Evolutionary conservation across 2,888 invertebrate genomes (phyloP).

Genomic region (Perdita meconis): DNA sequence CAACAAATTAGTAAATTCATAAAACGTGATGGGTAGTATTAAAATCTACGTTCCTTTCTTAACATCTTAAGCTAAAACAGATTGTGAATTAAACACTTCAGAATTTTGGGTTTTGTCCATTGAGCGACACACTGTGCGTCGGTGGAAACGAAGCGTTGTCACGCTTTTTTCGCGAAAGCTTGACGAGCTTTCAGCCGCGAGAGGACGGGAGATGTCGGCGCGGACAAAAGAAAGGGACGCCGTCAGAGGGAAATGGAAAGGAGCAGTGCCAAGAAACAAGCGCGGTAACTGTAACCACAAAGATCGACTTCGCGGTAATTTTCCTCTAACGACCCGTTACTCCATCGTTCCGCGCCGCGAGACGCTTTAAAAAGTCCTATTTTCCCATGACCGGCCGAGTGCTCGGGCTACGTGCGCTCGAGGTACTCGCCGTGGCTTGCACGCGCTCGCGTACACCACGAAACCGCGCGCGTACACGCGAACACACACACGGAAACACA

Average conservation of each 20-base stretch:
- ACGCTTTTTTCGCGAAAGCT: slow-evolving; percentile 36
- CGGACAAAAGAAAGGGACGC: slow-evolving; percentile 36
- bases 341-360: slow-evolving; percentile 63
- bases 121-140: slow-evolving; percentile 8
- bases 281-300: slow-evolving; percentile 68
- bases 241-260: slow-evolving; percentile 23
- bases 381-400: slow-evolving; percentile 63
- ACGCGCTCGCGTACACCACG: background rate
- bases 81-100: no score
- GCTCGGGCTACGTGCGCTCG: slow-evolving; percentile 2
- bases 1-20: no score
- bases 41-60: no score
- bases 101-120: no score
- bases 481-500: no score
- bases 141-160: slow-evolving; percentile 19
- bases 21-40: no score
- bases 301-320: slow-evolving; percentile 65
- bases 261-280: slow-evolving; percentile 52
- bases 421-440: background rate
- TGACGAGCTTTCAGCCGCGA: slow-evolving; percentile 27
- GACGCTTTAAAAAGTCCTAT: slow-evolving; percentile 63
- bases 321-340: slow-evolving; percentile 67
- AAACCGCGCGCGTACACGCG: background rate
- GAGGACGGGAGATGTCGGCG: background rate
- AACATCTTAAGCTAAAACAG: no score